Evolutionary conservation across 1,140 invertebrate species (phyloP), one percentile per base, ranked within the genome.

Genomic region (Heliconius melpomene): DNA sequence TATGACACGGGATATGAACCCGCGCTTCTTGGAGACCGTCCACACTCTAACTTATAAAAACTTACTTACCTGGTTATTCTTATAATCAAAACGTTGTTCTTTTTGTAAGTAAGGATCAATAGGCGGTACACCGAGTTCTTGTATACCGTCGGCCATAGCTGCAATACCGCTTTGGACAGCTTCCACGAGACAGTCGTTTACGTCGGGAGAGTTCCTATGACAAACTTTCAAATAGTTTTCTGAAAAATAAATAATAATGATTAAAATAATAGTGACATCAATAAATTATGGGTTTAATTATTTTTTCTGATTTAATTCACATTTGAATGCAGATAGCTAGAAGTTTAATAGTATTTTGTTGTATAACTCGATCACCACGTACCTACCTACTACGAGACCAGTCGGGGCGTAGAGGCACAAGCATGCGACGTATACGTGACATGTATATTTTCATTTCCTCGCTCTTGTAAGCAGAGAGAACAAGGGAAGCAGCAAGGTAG

Each of bases 21-120:
- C 32, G 32, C 32, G 32, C 32, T 50, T 50, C 16, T 50, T 13
- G 1, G 2, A 50, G 3, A 16, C 16, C 6, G 32, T 36, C 32
- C 32, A 36, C 32, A 36, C 32, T 36, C 0, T 36, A 36, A 36
- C 32, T 7, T 36, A 36, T 36, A 36, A 36, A 0, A 36, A 36
- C 6, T 18, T 2, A 84, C 81, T 79, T 54, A 96, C 87, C 75
- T 95, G 94, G 76, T 95, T 95, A 70, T 88, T 90, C 26, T 94
- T 89, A 79, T 95, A 96, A 75, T 94, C 87, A 3, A 89, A 83
- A n/a, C 88, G 87, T 13, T 94, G 54, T 6, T 92, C 83, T 1
- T 95, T 94, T 23, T 94, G 89, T 7, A 89, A 78, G 71, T 91
- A 95, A 0, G 96, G 95, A 83, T 96, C 95, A 13, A 96, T 80